Conservation (phyloP, 2,113 vertebrate species). For the Geococcyx californianus region DNA sequence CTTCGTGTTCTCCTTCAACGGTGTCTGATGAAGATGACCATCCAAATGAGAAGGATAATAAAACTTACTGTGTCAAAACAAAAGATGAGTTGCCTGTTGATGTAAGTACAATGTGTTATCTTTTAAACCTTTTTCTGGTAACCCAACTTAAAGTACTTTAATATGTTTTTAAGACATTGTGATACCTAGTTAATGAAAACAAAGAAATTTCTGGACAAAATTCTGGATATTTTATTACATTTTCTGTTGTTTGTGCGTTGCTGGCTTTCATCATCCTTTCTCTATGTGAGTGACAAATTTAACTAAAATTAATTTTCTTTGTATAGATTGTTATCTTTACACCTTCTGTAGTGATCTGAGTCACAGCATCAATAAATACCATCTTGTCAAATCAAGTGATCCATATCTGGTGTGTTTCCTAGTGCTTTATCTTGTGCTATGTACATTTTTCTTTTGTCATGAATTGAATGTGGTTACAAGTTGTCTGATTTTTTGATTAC, state of each 20-base stretch:
- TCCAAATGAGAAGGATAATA: constrained; percentile 58
- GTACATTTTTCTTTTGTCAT: neutral
- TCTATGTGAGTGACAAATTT: neutral
- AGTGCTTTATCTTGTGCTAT: neutral
- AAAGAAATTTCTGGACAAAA: neutral
- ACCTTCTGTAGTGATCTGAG: neutral
- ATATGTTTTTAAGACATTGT: neutral
- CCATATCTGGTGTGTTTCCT: neutral
- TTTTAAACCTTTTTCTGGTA: neutral
- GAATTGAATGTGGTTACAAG: neutral
- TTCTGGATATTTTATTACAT: neutral
- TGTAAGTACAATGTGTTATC: constrained; percentile 56
- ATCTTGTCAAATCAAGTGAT: neutral
- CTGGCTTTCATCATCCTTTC: neutral
- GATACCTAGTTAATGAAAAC: neutral
- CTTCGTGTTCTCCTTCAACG: neutral
- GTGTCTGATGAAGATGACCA: constrained; percentile 70
- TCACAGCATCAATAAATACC: neutral
- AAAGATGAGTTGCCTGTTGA: constrained; percentile 75
- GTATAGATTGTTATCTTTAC: neutral
- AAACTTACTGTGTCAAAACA: constrained; percentile 57
- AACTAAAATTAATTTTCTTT: neutral
- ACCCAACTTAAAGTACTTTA: neutral
- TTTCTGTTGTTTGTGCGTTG: neutral
- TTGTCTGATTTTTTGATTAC: neutral